A percentile compares a stretch with the other conserved stretches of the same genome.
These are phyloP conservation scores for Ferdinandea cuprea DNA, from an alignment of 2,888 invertebrate genomes.

Conservation along the genomic window DNA sequence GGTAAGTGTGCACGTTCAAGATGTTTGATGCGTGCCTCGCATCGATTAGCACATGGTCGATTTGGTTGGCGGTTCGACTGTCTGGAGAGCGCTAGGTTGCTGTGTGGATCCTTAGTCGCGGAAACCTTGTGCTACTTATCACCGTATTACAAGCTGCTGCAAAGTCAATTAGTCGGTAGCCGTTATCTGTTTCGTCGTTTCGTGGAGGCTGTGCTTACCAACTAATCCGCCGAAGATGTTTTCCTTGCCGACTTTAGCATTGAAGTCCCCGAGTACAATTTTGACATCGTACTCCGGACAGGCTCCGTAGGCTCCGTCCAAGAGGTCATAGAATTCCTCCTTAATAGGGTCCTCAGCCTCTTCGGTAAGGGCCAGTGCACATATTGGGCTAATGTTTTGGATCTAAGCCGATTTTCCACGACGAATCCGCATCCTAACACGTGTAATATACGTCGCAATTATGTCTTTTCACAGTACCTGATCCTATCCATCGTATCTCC, in stretches of 20 bases:
- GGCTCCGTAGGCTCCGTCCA: constrained; percentile 1
- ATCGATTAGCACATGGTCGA: too few relatives aligned
- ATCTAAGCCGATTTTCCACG: not conserved
- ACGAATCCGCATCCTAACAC: too few relatives aligned
- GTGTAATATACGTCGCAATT: too few relatives aligned
- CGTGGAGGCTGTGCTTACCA: constrained; percentile 7
- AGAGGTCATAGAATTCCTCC: constrained; percentile 1
- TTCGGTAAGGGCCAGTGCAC: constrained; percentile 5
- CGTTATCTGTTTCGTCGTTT: constrained; percentile 13
- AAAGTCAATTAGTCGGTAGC: constrained; percentile 1
- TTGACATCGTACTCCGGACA: constrained; percentile 11
- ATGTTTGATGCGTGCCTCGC: too few relatives aligned
- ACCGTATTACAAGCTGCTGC: not conserved
- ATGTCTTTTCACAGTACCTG: too few relatives aligned
- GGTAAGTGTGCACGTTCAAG: too few relatives aligned
- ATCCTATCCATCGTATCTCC: too few relatives aligned
- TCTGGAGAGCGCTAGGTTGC: too few relatives aligned
- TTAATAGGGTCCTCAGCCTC: constrained; percentile 1
- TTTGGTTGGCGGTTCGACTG: too few relatives aligned
- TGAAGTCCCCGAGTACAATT: constrained; percentile 2
- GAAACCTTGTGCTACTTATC: too few relatives aligned
- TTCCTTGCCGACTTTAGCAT: not conserved
- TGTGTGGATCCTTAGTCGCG: too few relatives aligned
- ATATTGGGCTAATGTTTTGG: constrained; percentile 1
- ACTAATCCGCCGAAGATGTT: constrained; percentile 2